These are phyloP conservation scores for Drosophila lini DNA, from an alignment of 1,140 invertebrate genomes.

Conservation along the genomic window DNA sequence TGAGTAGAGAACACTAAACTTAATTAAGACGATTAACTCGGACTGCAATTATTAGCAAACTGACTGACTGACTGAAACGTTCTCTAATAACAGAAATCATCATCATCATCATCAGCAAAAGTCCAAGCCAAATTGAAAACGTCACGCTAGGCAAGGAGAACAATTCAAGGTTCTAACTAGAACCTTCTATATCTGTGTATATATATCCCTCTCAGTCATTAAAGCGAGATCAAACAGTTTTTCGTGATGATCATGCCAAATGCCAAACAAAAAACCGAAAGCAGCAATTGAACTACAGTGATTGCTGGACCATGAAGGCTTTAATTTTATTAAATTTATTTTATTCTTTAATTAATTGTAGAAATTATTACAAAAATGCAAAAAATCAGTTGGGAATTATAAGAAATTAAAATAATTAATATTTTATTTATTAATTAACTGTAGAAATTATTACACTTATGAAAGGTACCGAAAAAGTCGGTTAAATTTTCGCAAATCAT, in stretches of 20 bases:
- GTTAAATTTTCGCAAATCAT: not conserved
- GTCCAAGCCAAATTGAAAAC: constrained; percentile 41
- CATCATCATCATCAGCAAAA: constrained; percentile 5
- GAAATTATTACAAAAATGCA: too few species aligned
- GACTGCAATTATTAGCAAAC: constrained; percentile 38
- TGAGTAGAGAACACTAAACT: constrained; percentile 23
- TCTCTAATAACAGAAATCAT: constrained; percentile 32
- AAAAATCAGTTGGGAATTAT: too few species aligned
- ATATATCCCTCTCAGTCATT: not conserved
- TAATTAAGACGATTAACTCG: constrained; percentile 57
- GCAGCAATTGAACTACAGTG: constrained; percentile 13
- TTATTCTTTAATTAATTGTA: too few species aligned
- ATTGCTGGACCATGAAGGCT: not conserved
- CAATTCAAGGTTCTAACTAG: constrained; percentile 24
- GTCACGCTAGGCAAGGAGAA: constrained; percentile 46
- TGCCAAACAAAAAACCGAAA: constrained; percentile 4
- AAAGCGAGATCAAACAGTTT: constrained; percentile 19
- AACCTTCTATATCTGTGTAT: not conserved
- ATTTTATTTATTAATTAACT: too few species aligned
- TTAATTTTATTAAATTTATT: not conserved
- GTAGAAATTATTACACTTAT: not conserved
- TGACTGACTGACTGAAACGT: constrained; percentile 6
- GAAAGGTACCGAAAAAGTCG: not conserved
- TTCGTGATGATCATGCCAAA: constrained; percentile 28
- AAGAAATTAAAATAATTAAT: too few species aligned